Conservation (phyloP, 2,797 vertebrate genomes). For the Melanotaenia pygmaea region DNA sequence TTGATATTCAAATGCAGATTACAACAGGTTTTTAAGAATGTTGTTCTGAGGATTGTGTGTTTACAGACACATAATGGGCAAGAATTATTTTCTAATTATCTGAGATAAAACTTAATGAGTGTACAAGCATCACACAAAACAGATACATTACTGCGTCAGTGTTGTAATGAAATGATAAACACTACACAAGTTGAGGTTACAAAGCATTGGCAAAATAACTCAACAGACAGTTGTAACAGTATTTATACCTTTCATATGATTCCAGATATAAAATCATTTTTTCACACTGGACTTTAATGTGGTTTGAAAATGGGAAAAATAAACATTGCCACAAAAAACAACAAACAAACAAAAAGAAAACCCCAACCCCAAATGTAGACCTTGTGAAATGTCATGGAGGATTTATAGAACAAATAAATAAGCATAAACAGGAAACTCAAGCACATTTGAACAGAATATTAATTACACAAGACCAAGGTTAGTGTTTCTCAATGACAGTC, state of each 20-base stretch:
- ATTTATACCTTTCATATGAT: neutral
- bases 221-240: constrained; percentile 2
- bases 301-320: constrained; percentile 28
- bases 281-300: constrained; percentile 6
- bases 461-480: constrained; percentile 31
- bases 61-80: constrained; percentile 3
- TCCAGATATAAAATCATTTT: neutral
- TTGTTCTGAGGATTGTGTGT: constrained; percentile 2
- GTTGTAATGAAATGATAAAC: constrained; percentile 33
- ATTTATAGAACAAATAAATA: constrained; percentile 64
- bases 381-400: constrained; percentile 16
- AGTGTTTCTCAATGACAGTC: constrained; percentile 6
- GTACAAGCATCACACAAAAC: constrained; percentile 18
- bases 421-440: constrained; percentile 39
- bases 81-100: neutral
- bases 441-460: constrained; percentile 14
- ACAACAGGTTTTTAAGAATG: constrained; percentile 1
- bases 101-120: neutral
- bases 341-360: constrained; percentile 23
- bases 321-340: constrained; percentile 21
- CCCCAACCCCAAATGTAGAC: neutral
- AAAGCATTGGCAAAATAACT: constrained; percentile 13
- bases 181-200: constrained; percentile 17
- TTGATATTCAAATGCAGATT: constrained; percentile 14
- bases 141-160: constrained; percentile 1